Evolutionary conservation across 1,140 invertebrate species (phyloP).

Genomic region (Lineus longissimus): DNA sequence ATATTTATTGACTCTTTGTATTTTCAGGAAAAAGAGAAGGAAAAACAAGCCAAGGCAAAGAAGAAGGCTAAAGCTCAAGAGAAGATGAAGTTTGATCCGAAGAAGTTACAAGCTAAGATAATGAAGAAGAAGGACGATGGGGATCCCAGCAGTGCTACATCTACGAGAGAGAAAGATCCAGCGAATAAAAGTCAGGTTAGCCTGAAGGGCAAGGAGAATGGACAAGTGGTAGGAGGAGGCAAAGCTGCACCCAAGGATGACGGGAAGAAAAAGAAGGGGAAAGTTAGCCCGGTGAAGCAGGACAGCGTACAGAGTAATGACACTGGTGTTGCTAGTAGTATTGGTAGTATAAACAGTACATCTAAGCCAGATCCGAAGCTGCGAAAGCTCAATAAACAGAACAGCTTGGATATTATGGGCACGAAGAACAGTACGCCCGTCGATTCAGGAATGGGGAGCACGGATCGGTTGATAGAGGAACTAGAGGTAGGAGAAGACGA

Average conservation of each 20-base stretch:
- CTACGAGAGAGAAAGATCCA: too few relatives aligned
- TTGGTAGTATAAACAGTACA: slow-evolving; percentile 1
- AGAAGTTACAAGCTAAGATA: neutral
- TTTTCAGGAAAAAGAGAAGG: slow-evolving; percentile 33
- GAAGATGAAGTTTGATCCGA: neutral
- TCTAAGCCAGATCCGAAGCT: neutral
- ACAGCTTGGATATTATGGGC: neutral
- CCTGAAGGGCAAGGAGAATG: too few relatives aligned
- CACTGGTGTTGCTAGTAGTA: neutral
- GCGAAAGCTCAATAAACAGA: neutral
- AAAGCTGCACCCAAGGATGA: too few relatives aligned
- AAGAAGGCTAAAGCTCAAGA: slow-evolving; percentile 9
- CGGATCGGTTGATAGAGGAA: slow-evolving; percentile 3
- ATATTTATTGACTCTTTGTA: too few relatives aligned
- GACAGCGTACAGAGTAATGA: neutral
- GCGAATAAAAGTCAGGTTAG: too few relatives aligned
- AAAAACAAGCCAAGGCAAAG: slow-evolving; percentile 25
- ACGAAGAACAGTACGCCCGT: neutral
- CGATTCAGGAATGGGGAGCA: slow-evolving; percentile 3
- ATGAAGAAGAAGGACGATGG: neutral
- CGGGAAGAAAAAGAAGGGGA: neutral
- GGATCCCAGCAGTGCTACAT: neutral
- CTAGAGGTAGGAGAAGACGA: neutral
- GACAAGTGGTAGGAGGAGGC: too few relatives aligned
- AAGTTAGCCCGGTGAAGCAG: neutral